Percentiles rank a stretch among this genome's conserved stretches.
Conservation (phyloP, 2,113 vertebrate species). For the Thunnus maccoyii region DNA sequence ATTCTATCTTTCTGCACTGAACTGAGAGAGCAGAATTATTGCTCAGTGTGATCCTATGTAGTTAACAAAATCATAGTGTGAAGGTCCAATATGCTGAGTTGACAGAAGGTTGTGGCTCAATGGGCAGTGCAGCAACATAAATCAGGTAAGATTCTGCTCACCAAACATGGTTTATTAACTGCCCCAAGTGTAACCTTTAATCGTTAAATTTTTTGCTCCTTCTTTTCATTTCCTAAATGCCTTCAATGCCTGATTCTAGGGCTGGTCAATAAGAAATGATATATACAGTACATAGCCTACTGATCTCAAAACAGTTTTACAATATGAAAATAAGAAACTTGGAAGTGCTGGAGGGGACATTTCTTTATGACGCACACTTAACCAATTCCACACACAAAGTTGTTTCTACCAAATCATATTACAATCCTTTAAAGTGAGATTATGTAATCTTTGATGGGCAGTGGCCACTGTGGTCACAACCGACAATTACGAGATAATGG, state of each 20-base stretch:
- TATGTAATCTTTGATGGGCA: too few species aligned
- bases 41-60: conserved; percentile 19
- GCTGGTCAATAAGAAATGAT: background rate
- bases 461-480: too few species aligned
- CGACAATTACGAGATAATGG: too few species aligned
- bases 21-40: conserved; percentile 19
- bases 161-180: conserved; percentile 21
- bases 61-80: conserved; percentile 19
- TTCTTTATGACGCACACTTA: background rate
- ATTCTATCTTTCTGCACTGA: conserved; percentile 14
- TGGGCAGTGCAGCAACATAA: background rate
- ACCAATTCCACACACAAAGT: background rate
- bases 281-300: background rate
- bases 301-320: background rate
- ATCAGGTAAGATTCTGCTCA: conserved; percentile 13
- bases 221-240: background rate
- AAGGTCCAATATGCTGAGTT: conserved; percentile 36
- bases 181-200: conserved; percentile 8
- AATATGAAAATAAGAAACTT: background rate
- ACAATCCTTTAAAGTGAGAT: too few species aligned
- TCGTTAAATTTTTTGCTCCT: background rate
- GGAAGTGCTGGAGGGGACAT: background rate
- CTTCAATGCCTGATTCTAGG: background rate
- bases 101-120: conserved; percentile 31
- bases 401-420: background rate